Evolutionary conservation across 2,113 vertebrate species (phyloP), one percentile per base, ranked within the genome.

Genomic region (Myotis brandtii): DNA sequence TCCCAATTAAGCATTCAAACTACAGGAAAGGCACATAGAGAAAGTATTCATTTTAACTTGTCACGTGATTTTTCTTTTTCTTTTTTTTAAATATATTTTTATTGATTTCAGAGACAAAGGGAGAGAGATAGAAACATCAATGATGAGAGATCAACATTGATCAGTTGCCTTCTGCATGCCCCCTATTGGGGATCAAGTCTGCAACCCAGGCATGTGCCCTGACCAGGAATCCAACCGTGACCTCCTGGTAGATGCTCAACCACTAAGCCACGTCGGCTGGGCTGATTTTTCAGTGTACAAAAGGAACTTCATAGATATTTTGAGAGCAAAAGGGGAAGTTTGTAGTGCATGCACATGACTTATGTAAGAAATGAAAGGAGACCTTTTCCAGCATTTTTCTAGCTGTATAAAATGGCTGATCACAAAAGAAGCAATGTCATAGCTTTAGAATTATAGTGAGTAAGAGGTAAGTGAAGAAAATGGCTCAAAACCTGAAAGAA

Each of bases 261-360:
- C 9, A 59, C 56, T 56, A 56, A 56, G 54, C 54, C 54, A 56
- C 6, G 0, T 56, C 3, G 8, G 8, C 20, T 56, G 8, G 21
- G 20, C 54, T 56, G 54, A 23, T 56, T 80, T 73, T 59, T 75
- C 43, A 40, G 43, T 48, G 3, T 46, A 54, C 67, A 52, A 34
- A 91, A 52, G 50, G 56, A 69, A 52, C 62, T 62, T 92, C 5
- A 43, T 59, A 50, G 66, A 69, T 56, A 6, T 48, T 72, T 89
- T 89, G 56, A 82, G 72, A 92, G 16, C 34, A 83, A n/a, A 43
- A 91, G 43, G 32, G 75, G 37, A 89, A 76, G 34, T 92, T 75
- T 69, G 50, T 92, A 59, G 54, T 11, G 18, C 37, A 23, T 14
- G 23, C 46, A 23, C 23, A 17, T 85, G n/a, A 18, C 80, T 92